phyloP scores from a whole-genome alignment of 2,797 vertebrate species.

The Typhlichthys subterraneus region DNA sequence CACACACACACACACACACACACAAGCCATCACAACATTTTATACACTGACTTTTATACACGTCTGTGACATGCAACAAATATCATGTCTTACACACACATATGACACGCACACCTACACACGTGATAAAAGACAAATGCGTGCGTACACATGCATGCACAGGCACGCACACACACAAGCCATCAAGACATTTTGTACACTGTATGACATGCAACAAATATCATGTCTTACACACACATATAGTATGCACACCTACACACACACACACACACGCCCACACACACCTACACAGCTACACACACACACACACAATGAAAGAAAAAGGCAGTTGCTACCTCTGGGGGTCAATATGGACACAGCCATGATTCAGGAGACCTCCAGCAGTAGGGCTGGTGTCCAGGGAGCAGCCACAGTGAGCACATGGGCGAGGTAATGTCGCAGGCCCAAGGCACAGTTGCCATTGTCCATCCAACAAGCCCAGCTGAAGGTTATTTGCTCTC shows the following conservation, averaged over 20 bases:
- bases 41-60: constrained; percentile 1
- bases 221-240: neutral
- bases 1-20: neutral
- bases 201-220: neutral
- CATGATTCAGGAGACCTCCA: constrained; percentile 60
- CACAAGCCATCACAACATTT: neutral
- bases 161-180: neutral
- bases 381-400: constrained; percentile 54
- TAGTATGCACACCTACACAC: neutral
- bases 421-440: constrained; percentile 49
- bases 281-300: neutral
- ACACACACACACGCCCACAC: neutral
- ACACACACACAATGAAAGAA: constrained; percentile 37
- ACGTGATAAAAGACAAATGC: neutral
- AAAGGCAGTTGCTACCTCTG: constrained; percentile 46
- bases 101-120: neutral
- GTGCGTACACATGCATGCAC: neutral
- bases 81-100: neutral
- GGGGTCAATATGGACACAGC: constrained; percentile 71
- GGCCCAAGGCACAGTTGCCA: constrained; percentile 47
- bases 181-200: neutral
- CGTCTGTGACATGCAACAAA: constrained; percentile 1
- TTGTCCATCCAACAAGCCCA: constrained; percentile 37
- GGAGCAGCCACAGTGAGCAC: constrained; percentile 60
- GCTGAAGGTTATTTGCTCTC: constrained; percentile 39